Conservation (phyloP, 2,888 invertebrate genomes). For the Blastobasis adustella region DNA sequence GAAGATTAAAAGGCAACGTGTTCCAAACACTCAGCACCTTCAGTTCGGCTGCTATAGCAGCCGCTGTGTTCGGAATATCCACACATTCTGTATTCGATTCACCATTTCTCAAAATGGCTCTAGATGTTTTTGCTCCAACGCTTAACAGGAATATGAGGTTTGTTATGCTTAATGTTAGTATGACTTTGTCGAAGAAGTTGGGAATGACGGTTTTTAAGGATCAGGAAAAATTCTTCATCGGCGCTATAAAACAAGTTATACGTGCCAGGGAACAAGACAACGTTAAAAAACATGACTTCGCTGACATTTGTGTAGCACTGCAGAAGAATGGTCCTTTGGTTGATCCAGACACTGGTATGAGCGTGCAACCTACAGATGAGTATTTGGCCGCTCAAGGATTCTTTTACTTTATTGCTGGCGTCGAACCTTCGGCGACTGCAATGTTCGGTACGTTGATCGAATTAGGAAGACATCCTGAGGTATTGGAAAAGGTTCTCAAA, state of each 20-base stretch:
- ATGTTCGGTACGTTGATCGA: conserved; percentile 38
- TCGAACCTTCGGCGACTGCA: conserved; percentile 45
- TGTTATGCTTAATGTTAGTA: conserved; percentile 11
- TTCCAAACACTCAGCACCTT: conserved; percentile 21
- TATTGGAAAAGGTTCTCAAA: conserved; percentile 35
- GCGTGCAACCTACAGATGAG: conserved; percentile 44
- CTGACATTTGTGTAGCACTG: conserved; percentile 40
- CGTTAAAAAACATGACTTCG: conserved; percentile 42
- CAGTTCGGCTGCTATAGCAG: conserved; percentile 28
- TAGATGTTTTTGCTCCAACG: conserved; percentile 10
- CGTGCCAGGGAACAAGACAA: conserved; percentile 31
- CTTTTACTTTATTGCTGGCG: conserved; percentile 53
- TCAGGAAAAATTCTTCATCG: conserved; percentile 41
- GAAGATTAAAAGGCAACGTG: conserved; percentile 26
- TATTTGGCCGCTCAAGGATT: conserved; percentile 46
- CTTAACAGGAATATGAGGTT: conserved; percentile 16
- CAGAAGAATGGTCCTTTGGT: conserved; percentile 37
- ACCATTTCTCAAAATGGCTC: conserved; percentile 26
- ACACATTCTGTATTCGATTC: conserved; percentile 41
- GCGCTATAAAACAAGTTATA: conserved; percentile 40
- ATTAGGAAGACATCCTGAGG: conserved; percentile 40
- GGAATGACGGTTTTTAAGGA: conserved; percentile 34
- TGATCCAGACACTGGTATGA: conserved; percentile 33
- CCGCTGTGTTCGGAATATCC: conserved; percentile 40
- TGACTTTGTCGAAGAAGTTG: conserved; percentile 19